Evolutionary conservation across 2,797 vertebrate genomes (phyloP).

Genomic region (Chiloscyllium punctatum): DNA sequence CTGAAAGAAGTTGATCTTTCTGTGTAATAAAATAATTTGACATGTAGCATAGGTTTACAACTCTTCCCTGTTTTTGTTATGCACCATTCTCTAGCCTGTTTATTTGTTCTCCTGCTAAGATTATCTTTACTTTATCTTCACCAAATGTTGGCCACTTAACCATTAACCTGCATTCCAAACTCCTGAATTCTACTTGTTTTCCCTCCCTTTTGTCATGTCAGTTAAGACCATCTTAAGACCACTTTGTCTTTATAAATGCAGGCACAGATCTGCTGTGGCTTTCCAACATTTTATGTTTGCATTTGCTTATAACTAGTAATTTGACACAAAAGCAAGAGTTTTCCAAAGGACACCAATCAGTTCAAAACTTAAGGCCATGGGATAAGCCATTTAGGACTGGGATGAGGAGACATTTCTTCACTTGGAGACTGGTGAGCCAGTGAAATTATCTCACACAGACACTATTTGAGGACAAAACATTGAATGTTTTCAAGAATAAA

Average conservation of each 20-base stretch:
- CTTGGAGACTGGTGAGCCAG: too few relatives aligned
- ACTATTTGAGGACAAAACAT: too few relatives aligned
- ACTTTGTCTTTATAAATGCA: background rate
- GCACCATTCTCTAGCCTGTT: background rate
- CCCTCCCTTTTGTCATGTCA: background rate
- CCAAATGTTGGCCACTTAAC: background rate
- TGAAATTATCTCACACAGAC: too few relatives aligned
- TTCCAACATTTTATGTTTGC: background rate
- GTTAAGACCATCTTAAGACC: background rate
- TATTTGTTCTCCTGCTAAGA: background rate
- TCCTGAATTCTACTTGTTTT: background rate
- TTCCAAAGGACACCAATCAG: background rate
- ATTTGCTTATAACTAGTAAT: background rate
- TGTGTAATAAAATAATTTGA: background rate
- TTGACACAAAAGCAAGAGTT: background rate
- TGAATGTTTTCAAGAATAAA: too few relatives aligned
- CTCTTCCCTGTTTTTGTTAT: background rate
- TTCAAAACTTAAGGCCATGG: background rate
- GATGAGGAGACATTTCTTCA: too few relatives aligned
- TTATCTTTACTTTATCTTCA: background rate
- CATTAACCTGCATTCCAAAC: background rate
- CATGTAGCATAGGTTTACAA: background rate
- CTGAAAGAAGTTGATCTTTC: background rate
- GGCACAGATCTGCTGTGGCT: too few relatives aligned
- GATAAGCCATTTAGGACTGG: too few relatives aligned